phyloP scores from a whole-genome alignment of 2,797 vertebrate genomes.

The Pristis pectinata region DNA sequence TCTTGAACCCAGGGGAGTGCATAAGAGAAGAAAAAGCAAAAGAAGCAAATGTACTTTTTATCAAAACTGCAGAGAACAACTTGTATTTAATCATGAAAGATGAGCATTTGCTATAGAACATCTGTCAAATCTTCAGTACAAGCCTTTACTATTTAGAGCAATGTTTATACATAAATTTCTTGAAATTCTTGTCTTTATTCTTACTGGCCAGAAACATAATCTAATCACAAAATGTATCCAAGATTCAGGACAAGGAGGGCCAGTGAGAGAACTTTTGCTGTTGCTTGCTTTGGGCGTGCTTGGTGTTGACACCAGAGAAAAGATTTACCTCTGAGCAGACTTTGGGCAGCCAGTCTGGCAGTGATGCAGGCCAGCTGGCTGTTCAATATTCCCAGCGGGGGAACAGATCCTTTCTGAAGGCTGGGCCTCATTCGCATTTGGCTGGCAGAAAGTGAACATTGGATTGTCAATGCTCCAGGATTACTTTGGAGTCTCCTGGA shows the following conservation, averaged over 20 bases:
- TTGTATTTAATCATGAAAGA: background rate
- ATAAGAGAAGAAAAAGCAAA: too few species aligned
- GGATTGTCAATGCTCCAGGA: background rate
- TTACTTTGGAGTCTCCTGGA: background rate
- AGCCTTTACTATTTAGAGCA: background rate
- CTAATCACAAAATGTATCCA: background rate
- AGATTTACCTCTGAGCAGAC: background rate
- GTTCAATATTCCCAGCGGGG: background rate
- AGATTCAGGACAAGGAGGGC: background rate
- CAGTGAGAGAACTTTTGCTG: background rate
- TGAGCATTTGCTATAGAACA: background rate
- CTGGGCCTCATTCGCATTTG: background rate
- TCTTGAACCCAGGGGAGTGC: too few species aligned
- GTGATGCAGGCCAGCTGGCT: background rate
- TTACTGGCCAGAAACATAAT: background rate
- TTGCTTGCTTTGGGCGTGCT: background rate
- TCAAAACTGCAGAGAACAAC: background rate
- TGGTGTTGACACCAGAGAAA: background rate
- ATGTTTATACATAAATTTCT: background rate
- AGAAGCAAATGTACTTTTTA: background rate
- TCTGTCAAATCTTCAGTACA: background rate
- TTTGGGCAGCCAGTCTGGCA: background rate
- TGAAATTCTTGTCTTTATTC: constrained; percentile 2
- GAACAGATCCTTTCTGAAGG: background rate
- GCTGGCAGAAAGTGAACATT: background rate